Evolutionary conservation across 2,797 vertebrate species (phyloP), one percentile per base, ranked within the genome.

Genomic region (Fringilla coelebs): DNA sequence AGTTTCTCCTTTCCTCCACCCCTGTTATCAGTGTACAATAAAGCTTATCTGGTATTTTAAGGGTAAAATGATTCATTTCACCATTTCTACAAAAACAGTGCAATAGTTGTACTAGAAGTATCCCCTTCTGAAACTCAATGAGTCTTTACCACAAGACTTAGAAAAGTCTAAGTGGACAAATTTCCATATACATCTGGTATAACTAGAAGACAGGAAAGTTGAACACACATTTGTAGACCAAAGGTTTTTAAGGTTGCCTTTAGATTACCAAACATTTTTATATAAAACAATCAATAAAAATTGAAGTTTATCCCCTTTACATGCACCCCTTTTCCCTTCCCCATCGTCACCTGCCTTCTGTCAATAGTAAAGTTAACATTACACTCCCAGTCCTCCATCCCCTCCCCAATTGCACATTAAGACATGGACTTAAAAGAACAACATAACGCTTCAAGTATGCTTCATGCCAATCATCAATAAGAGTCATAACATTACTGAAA

Each of bases 401-500:
- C 21, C 34, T 80, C 93, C 81, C 82, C 90, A 97, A 98, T 98
- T 98, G 96, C 98, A 98, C 97, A 98, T 93, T 93, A 96, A 98
- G 83, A 97, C 96, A 96, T 46, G 74, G 94, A 97, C 94, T 96
- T 85, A 85, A 95, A 93, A 97, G 79, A 97, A 96, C 74, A 96
- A 96, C 95, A 90, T 78, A 98, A 96, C 1, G 55, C 88, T 98
- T 98, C 98, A 98, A 98, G 97, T 98, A 98, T 94, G 81, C 92
- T 97, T 97, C 97, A 97, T 97, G 97, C 97, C 97, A 97, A 97
- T 97, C 97, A 66, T 97, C 96, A 95, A 91, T 91, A 97, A 97
- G 97, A 98, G 93, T 97, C 97, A 88, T 95, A 97, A 98, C 97
- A 96, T 97, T 97, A 97, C 97, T 97, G 96, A 96, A 97, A 97